phyloP scores from a whole-genome alignment of 2,113 vertebrate species.

The Cervus canadensis region DNA sequence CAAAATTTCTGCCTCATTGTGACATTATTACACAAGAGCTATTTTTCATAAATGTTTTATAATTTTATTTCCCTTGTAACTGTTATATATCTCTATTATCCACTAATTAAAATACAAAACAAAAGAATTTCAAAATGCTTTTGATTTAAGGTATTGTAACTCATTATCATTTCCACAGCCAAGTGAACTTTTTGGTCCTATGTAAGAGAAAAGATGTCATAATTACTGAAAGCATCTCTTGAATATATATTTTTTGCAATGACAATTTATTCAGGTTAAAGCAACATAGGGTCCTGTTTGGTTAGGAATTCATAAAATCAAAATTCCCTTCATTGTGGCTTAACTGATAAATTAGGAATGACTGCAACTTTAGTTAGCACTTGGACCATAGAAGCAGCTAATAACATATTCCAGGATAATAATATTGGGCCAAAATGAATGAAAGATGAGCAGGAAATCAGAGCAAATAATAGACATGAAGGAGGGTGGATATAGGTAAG shows the following conservation, averaged over 20 bases:
- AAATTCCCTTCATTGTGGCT: background rate
- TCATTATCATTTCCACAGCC: background rate
- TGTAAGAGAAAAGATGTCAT: background rate
- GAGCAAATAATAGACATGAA: background rate
- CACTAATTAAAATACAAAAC: constrained; percentile 2
- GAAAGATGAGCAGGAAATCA: background rate
- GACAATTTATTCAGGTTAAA: background rate
- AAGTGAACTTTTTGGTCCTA: background rate
- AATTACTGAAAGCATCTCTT: background rate
- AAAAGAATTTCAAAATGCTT: constrained; percentile 11
- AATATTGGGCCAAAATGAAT: background rate
- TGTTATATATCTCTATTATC: background rate
- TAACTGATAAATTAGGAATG: background rate
- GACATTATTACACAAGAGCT: background rate
- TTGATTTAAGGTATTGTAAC: constrained; percentile 2
- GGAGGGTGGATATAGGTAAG: background rate
- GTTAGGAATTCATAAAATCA: background rate
- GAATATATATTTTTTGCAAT: background rate
- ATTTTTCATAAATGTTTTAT: constrained; percentile 19
- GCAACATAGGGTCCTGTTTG: background rate
- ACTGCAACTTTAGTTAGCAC: background rate
- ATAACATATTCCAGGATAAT: background rate
- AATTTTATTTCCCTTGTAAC: background rate
- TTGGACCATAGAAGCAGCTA: background rate
- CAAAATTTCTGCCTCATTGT: background rate